These are phyloP conservation scores for Theretra japonica DNA, from an alignment of 2,888 invertebrate species.

Conservation along the genomic window DNA sequence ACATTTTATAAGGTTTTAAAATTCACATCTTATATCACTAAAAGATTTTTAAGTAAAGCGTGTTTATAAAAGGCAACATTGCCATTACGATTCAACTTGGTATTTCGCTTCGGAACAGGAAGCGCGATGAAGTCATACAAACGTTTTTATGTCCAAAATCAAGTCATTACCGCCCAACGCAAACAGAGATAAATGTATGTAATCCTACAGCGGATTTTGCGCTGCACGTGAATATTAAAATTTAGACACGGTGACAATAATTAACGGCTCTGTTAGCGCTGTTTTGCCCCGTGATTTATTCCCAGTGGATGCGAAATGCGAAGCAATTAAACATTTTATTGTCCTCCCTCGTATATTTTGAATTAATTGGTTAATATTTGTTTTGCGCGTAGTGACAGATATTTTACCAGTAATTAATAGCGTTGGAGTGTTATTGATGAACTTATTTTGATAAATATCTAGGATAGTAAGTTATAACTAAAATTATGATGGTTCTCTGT, in stretches of 20 bases:
- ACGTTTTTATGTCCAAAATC: constrained; percentile 15
- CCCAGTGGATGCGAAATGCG: constrained; percentile 36
- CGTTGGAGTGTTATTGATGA: no score
- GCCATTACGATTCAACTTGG: constrained; percentile 1
- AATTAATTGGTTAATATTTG: constrained; percentile 7
- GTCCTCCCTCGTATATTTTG: neutral
- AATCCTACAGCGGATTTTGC: constrained; percentile 27
- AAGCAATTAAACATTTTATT: constrained; percentile 23
- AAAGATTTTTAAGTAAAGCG: neutral
- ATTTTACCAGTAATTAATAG: neutral
- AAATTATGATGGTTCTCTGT: neutral
- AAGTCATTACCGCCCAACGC: constrained; percentile 30
- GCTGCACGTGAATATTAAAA: constrained; percentile 40
- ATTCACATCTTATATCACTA: neutral
- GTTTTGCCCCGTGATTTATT: constrained; percentile 47
- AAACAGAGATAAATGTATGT: neutral
- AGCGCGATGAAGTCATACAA: constrained; percentile 20
- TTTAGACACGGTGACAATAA: constrained; percentile 43
- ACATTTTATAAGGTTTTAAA: neutral
- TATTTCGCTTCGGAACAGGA: neutral
- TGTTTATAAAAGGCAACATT: neutral
- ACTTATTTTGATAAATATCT: no score
- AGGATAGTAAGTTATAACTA: neutral
- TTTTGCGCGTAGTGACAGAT: neutral
- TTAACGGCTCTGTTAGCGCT: constrained; percentile 40